These are phyloP conservation scores for Pseudorhombus dupliciocellatus DNA, from an alignment of 2,113 vertebrate genomes.

Conservation along the genomic window DNA sequence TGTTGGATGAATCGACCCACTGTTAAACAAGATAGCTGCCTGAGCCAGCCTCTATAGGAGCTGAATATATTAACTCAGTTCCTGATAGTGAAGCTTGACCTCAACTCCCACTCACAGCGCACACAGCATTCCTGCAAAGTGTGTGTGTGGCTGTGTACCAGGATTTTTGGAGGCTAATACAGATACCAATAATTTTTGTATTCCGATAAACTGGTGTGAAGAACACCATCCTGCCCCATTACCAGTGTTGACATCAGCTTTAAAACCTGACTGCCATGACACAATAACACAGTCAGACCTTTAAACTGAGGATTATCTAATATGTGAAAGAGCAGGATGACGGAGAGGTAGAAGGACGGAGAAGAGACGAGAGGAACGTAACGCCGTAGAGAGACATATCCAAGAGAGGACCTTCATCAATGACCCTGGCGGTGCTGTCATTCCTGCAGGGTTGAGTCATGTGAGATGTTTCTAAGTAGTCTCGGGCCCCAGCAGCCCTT, in stretches of 20 bases:
- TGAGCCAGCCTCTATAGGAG: slow-evolving; percentile 50
- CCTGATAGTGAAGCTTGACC: slow-evolving; percentile 63
- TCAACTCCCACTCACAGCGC: slow-evolving; percentile 66
- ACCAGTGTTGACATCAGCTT: background rate
- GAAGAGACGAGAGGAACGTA: slow-evolving; percentile 4
- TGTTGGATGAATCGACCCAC: slow-evolving; percentile 56
- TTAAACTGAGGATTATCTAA: slow-evolving; percentile 15
- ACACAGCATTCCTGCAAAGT: slow-evolving; percentile 57
- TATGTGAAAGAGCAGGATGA: slow-evolving; percentile 20
- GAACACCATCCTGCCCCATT: background rate
- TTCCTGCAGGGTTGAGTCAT: slow-evolving; percentile 98
- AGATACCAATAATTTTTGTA: slow-evolving; percentile 5
- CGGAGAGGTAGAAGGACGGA: slow-evolving; percentile 25
- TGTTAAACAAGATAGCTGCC: slow-evolving; percentile 48
- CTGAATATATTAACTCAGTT: slow-evolving; percentile 69
- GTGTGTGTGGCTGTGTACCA: slow-evolving; percentile 8
- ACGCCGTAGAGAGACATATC: slow-evolving; percentile 42
- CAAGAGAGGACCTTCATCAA: slow-evolving; percentile 66
- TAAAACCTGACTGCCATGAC: background rate
- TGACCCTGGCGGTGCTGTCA: slow-evolving; percentile 91
- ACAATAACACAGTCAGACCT: slow-evolving; percentile 15
- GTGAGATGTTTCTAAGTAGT: slow-evolving; percentile 90
- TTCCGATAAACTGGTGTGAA: background rate
- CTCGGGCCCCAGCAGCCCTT: slow-evolving; percentile 92
- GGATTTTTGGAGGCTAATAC: slow-evolving; percentile 8